Conservation (phyloP, 2,797 vertebrate species). For the Novumbra hubbsi region DNA sequence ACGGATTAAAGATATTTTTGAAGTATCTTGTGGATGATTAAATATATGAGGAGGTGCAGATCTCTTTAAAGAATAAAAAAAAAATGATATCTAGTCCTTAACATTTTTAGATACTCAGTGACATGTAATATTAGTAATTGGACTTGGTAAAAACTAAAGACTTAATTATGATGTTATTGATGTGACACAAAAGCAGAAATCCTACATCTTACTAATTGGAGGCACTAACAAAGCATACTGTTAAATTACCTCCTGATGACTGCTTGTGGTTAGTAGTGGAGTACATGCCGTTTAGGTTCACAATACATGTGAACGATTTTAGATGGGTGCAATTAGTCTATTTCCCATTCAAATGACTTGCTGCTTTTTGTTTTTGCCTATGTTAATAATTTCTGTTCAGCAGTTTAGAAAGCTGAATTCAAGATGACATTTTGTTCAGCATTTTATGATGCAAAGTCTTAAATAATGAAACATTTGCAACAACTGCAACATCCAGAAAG, state of each 20-base stretch:
- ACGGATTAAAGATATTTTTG: conserved; percentile 48
- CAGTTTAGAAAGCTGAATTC: neutral
- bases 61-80: conserved; percentile 49
- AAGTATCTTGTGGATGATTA: conserved; percentile 40
- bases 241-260: conserved; percentile 33
- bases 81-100: conserved; percentile 43
- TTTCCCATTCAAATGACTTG: conserved; percentile 18
- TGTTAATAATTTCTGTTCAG: conserved; percentile 15
- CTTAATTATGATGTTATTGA: conserved; percentile 55
- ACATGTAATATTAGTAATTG: conserved; percentile 42
- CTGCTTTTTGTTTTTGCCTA: conserved; percentile 10
- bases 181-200: conserved; percentile 28
- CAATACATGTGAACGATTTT: neutral
- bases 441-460: neutral
- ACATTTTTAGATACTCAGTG: conserved; percentile 45
- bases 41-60: conserved; percentile 45
- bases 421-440: neutral
- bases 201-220: conserved; percentile 36
- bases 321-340: conserved; percentile 18
- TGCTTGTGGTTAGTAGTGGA: conserved; percentile 20
- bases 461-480: neutral
- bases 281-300: conserved; percentile 2
- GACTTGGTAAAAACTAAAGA: conserved; percentile 46
- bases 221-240: conserved; percentile 15
- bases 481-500: neutral